Conservation (phyloP, 2,888 invertebrate genomes). For the Drosophila merina region DNA sequence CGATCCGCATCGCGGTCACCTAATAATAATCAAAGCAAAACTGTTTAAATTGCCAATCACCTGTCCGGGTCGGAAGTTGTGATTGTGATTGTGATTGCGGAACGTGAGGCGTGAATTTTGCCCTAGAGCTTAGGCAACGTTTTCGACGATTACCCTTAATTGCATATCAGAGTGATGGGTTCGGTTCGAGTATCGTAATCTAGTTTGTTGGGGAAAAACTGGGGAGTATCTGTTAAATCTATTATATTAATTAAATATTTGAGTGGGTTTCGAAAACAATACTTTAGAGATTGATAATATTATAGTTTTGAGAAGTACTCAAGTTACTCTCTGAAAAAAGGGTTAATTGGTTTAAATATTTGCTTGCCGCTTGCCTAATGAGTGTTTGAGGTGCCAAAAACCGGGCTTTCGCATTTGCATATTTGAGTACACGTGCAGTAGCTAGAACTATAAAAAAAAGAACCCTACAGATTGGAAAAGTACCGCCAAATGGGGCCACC, state of each 20-base stretch:
- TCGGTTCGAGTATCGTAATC: conserved; percentile 8
- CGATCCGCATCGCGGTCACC: conserved; percentile 16
- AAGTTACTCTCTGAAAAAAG: too few relatives aligned
- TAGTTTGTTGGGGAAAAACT: background rate
- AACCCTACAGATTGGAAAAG: conserved; percentile 52
- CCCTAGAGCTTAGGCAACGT: conserved; percentile 25
- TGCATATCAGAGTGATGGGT: conserved; percentile 33
- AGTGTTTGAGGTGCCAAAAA: background rate
- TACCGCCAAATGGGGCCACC: conserved; percentile 60
- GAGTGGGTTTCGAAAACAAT: too few relatives aligned
- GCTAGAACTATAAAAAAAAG: conserved; percentile 5
- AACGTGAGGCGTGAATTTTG: conserved; percentile 31
- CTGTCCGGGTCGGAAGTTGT: conserved; percentile 28
- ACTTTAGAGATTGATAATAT: too few relatives aligned
- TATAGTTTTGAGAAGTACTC: too few relatives aligned
- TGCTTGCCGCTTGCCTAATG: background rate
- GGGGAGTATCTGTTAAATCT: background rate
- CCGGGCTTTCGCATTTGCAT: conserved; percentile 2
- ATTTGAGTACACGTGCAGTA: background rate
- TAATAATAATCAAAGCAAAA: conserved; percentile 5
- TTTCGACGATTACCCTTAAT: conserved; percentile 36
- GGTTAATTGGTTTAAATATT: background rate
- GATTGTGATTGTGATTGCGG: conserved; percentile 35
- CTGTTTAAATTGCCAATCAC: conserved; percentile 19
- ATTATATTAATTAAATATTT: background rate